Percentiles rank a stretch among this genome's conserved stretches.
These are phyloP conservation scores for Malaclemys terrapin DNA, from an alignment of 2,113 vertebrate species.

Conservation along the genomic window DNA sequence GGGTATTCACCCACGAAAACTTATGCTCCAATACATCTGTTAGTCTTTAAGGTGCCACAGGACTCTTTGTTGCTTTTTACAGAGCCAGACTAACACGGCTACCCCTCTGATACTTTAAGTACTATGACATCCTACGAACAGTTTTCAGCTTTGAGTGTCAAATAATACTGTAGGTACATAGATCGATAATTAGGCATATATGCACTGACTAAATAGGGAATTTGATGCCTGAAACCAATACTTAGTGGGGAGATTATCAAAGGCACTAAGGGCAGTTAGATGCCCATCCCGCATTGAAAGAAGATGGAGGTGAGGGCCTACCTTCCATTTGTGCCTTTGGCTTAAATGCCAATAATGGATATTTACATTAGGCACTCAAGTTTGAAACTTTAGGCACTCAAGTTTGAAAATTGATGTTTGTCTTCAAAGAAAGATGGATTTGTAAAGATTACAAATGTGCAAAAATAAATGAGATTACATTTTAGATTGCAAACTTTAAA, in stretches of 20 bases:
- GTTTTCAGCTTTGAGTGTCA: neutral
- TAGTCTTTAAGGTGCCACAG: too few species aligned
- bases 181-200: neutral
- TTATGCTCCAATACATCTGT: too few species aligned
- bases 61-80: too few species aligned
- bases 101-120: neutral
- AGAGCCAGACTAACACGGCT: too few species aligned
- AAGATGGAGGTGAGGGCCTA: neutral
- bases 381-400: neutral
- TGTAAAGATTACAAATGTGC: neutral
- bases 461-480: neutral
- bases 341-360: neutral
- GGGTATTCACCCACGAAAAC: too few species aligned
- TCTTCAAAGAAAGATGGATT: neutral
- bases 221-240: neutral
- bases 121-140: neutral
- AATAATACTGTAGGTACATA: neutral
- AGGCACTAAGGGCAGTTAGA: neutral
- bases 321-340: neutral
- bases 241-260: neutral
- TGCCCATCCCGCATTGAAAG: neutral
- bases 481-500: neutral
- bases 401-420: neutral
- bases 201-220: neutral
- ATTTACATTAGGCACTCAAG: neutral